Evolutionary conservation across 2,888 invertebrate genomes (phyloP).

Genomic region (Encarsia formosa): DNA sequence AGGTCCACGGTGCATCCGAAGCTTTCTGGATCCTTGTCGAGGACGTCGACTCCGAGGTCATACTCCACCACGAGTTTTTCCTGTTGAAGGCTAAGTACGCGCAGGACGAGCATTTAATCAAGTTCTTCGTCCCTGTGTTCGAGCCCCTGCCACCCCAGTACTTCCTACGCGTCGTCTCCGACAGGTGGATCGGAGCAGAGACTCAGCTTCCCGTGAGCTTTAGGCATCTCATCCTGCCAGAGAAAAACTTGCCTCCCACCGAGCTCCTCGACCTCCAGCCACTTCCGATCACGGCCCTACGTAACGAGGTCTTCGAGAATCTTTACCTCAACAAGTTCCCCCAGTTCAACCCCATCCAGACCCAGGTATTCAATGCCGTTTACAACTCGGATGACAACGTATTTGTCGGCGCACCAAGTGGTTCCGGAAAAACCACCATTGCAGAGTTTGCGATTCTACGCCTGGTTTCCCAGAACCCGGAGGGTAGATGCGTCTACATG

Average conservation of each 20-base stretch:
- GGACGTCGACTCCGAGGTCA: conserved; percentile 82
- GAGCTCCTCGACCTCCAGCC: conserved; percentile 96
- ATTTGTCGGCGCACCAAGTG: conserved; percentile 90
- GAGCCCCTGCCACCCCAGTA: conserved; percentile 98
- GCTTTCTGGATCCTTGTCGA: conserved; percentile 87
- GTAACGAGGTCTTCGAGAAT: conserved; percentile 80
- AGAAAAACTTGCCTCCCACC: conserved; percentile 97
- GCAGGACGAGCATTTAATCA: conserved; percentile 90
- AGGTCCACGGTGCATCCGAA: conserved; percentile 76
- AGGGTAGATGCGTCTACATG: conserved; percentile 89
- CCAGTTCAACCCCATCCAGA: conserved; percentile 98
- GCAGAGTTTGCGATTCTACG: conserved; percentile 94
- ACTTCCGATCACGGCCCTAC: conserved; percentile 85
- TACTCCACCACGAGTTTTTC: conserved; percentile 88
- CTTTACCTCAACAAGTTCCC: conserved; percentile 82
- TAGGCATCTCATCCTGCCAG: conserved; percentile 92
- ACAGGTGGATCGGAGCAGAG: conserved; percentile 91
- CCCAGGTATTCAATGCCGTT: conserved; percentile 95
- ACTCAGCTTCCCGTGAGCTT: conserved; percentile 96
- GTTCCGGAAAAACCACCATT: conserved; percentile 89
- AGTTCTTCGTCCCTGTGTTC: conserved; percentile 97
- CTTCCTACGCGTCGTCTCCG: conserved; percentile 86
- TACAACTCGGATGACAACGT: conserved; percentile 98
- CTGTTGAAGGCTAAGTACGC: conserved; percentile 92
- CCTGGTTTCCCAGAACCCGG: conserved; percentile 68